These are phyloP conservation scores for Lissocephala sabroskyi DNA, from an alignment of 2,888 invertebrate species.

Conservation along the genomic window DNA sequence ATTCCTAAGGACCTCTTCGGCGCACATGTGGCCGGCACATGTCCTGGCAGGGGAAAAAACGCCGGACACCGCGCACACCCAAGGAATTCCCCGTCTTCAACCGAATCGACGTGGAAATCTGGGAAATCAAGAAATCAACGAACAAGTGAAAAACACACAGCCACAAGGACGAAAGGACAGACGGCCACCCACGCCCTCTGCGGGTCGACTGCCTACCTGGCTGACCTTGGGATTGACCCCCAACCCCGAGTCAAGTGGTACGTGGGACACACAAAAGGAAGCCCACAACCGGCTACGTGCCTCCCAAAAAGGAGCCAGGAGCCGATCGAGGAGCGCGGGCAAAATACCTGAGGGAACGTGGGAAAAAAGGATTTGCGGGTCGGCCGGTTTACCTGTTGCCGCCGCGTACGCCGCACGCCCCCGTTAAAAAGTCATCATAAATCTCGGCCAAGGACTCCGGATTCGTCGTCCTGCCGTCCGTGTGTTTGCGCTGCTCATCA, in stretches of 20 bases:
- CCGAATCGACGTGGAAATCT: too few species aligned
- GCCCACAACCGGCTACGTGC: conserved; percentile 23
- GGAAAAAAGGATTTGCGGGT: conserved; percentile 60
- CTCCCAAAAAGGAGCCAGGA: conserved; percentile 20
- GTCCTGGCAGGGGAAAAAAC: conserved; percentile 27
- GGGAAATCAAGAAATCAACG: too few species aligned
- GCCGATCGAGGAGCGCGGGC: conserved; percentile 46
- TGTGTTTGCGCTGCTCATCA: conserved; percentile 39
- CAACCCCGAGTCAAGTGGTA: too few species aligned
- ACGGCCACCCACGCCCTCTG: background rate
- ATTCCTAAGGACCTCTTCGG: conserved; percentile 33
- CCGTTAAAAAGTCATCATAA: conserved; percentile 62
- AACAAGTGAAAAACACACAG: too few species aligned
- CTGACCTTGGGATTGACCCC: background rate
- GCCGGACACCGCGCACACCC: too few species aligned
- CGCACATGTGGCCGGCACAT: conserved; percentile 53
- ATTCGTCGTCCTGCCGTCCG: too few species aligned
- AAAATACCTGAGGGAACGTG: conserved; percentile 44
- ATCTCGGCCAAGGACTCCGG: conserved; percentile 37
- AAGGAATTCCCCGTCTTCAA: conserved; percentile 42
- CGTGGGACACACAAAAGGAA: conserved; percentile 22
- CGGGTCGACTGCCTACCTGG: background rate
- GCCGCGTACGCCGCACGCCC: conserved; percentile 29
- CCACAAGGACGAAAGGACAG: too few species aligned
- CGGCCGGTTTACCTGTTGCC: conserved; percentile 14